Evolutionary conservation across 2,888 invertebrate species (phyloP), one percentile per base, ranked within the genome.

Genomic region (Acanthopleura granulata): DNA sequence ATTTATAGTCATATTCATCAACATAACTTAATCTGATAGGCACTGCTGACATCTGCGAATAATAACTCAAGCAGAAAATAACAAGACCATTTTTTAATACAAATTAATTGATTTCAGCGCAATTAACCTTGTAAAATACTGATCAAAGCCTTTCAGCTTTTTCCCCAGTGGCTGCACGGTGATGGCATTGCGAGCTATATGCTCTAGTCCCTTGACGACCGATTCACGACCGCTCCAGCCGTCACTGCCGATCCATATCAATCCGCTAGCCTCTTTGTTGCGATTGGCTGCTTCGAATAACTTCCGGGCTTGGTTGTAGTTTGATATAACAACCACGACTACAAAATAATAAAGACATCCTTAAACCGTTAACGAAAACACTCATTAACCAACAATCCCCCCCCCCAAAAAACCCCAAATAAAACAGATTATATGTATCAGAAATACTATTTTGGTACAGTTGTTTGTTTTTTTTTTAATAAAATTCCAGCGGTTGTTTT

Each of bases 221-320:
- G 82, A 77, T 22, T 81, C 77, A 15, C 88, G 79, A 12, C 88
- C 89, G 57, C 86, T 91, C 93, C 93, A 93, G 6, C 91, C 92
- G 79, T 93, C 93, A 71, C 92, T 92, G 12, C 92, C 92, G 66
- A 93, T 89, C 92, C 92, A 93, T 3, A 92, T 90, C 82, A 92
- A 92, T 29, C 62, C 75, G 1, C 87, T 85, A 12, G 71, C 73
- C 4, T 74, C 27, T 29, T 78, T 84, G 81, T 61, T 86, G 0
- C 90, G 82, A 49, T 87, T 83, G 0, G 92, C 92, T 11, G 92
- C 91, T 61, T 90, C 86, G 85, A 93, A 89, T n/a, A 93, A 87
- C 22, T 66, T 22, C 29, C 66, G 22, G 16, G 66, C 66, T 66
- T 66, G 66, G 66, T 16, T 27, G 29, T 27, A 66, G 14, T 22